A percentile compares a stretch with the other conserved stretches of the same genome.
These are phyloP conservation scores for Dinoponera quadriceps DNA, from an alignment of 1,140 invertebrate species.

Conservation along the genomic window DNA sequence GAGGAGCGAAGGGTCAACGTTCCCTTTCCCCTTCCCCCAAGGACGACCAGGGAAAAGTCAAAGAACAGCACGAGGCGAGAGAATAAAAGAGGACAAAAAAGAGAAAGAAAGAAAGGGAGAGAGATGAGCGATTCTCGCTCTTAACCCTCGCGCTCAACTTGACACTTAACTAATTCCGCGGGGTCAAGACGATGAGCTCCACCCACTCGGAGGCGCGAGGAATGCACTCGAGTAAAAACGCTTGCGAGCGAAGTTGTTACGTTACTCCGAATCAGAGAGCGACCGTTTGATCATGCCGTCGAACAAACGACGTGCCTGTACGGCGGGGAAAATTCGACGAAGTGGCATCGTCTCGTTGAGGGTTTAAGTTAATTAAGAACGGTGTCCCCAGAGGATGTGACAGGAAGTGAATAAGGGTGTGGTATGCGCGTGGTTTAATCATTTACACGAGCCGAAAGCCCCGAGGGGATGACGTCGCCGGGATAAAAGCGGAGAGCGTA, in stretches of 20 bases:
- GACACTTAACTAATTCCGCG: no score
- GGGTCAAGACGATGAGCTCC: slow-evolving; percentile 5
- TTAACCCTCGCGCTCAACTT: slow-evolving; percentile 11
- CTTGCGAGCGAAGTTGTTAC: no score
- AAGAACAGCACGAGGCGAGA: slow-evolving; percentile 61
- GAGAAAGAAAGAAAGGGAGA: slow-evolving; percentile 64
- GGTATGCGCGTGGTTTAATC: slow-evolving; percentile 20
- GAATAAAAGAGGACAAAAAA: slow-evolving; percentile 53
- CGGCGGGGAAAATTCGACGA: no score
- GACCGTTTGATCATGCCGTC: no score
- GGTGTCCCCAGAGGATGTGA: background rate
- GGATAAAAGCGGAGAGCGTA: slow-evolving; percentile 42
- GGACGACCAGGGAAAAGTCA: slow-evolving; percentile 71
- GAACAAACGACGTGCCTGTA: no score
- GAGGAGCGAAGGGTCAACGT: slow-evolving; percentile 66
- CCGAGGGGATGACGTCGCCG: slow-evolving; percentile 19
- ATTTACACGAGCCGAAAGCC: slow-evolving; percentile 24
- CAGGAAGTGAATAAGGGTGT: background rate
- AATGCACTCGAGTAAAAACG: background rate
- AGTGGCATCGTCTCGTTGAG: no score
- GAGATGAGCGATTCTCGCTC: slow-evolving; percentile 5
- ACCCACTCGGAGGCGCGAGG: background rate
- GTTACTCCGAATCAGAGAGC: no score
- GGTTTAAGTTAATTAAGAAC: background rate
- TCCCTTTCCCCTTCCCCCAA: slow-evolving; percentile 67